Evolutionary conservation across 2,888 invertebrate species (phyloP), one percentile per base, ranked within the genome.

Genomic region (Miltochrista miniata): DNA sequence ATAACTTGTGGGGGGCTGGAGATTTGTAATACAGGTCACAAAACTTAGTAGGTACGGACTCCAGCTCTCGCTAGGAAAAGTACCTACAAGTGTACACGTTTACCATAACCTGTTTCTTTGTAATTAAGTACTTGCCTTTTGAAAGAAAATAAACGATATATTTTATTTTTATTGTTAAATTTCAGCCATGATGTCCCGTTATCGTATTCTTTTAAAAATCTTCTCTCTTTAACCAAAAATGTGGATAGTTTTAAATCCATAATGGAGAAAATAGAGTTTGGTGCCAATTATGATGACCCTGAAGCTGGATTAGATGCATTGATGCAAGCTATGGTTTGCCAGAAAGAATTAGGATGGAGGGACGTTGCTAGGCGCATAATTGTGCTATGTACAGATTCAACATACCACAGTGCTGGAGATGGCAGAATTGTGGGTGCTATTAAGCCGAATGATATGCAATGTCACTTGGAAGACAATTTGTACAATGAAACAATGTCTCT

Each of bases 221-320:
- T 95, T 62, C 90, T 97, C 79, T 87, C 93, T 1, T 82, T 97
- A 49, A 94, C 94, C 7, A 76, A 86, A 0, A 81, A 96, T 59
- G 92, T 43, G 11, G 3, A n/a, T 1, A 12, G 1, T 15, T 42
- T 42, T 42, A 15, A 31, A 31, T 2, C 45, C 0, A 45, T 10
- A 5, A 57, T 80, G 7, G 8, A 15, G 0, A 13, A 35, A 0
- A 56, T 63, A 31, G 31, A 42, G 1, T 68, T 83, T 54, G 93
- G 56, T 79, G 90, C 56, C 56, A 94, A 94, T 83, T 81, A 95
- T 55, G 96, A 96, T 69, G 87, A 93, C 3, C 96, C 95, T 0
- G 98, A 98, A 85, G 97, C 97, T 13, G 96, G 96, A 3, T 93
- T 98, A 42, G 97, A 98, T 79, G 98, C 96, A 9, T 85, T 98